Conservation (phyloP, 2,888 invertebrate genomes). For the Lissocephala sabroskyi region DNA sequence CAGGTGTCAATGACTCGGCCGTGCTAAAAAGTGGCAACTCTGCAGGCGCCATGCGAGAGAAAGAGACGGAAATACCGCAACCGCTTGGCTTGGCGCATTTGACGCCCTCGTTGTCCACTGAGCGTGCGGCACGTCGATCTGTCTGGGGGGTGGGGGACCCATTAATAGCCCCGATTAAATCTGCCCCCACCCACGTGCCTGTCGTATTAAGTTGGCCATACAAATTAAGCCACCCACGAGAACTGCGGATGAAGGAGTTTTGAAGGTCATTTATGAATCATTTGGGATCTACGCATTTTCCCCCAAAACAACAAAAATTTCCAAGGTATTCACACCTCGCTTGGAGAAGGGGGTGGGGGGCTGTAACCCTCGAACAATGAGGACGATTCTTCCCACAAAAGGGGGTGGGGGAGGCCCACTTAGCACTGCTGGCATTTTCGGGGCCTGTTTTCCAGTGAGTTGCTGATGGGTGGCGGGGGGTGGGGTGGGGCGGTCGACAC, state of each 20-base stretch:
- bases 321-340: conserved; percentile 54
- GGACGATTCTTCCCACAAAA: no score
- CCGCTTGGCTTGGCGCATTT: conserved; percentile 45
- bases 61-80: conserved; percentile 24
- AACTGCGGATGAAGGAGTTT: no score
- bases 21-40: no score
- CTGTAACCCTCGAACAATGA: no score
- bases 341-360: no score
- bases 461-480: conserved; percentile 49
- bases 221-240: neutral
- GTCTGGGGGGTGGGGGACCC: conserved; percentile 28
- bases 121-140: conserved; percentile 55
- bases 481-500: conserved; percentile 49
- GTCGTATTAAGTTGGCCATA: conserved; percentile 32
- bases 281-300: no score
- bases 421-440: conserved; percentile 41
- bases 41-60: neutral
- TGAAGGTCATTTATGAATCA: no score
- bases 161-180: no score
- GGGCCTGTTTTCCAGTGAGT: conserved; percentile 47
- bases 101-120: conserved; percentile 56
- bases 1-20: conserved; percentile 42
- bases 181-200: conserved; percentile 14
- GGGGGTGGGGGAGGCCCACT: no score
- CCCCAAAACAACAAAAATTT: no score